Evolutionary conservation across 2,113 vertebrate genomes (phyloP), one percentile per base, ranked within the genome.

Genomic region (Crotalus horridus): DNA sequence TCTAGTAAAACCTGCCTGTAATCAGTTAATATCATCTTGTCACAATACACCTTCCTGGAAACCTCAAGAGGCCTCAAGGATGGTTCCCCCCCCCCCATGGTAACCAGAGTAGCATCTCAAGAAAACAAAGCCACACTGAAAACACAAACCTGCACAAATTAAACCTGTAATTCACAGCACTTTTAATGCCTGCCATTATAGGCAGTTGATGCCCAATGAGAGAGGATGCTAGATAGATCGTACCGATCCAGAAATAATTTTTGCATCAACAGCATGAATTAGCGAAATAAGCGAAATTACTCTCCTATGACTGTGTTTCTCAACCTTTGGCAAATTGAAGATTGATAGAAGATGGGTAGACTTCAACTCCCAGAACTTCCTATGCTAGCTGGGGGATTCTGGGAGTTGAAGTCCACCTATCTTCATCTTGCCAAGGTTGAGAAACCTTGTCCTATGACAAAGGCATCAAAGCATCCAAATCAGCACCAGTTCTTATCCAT

Each of bases 1-100:
- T 91, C 85, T 93, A 90, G 93, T 93, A 93, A 93, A 90, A 93
- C 26, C 61, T 90, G 93, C 88, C 91, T 59, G 56, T 91, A 86
- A 88, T 90, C 93, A 95, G 51, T 53, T 94, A 92, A 89, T 59
- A 26, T 91, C n/a, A 92, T 74, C 91, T 93, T 89, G 64, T 12
- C 46, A 58, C 85, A 90, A n/a, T 11, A 55, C 6, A 61, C 24
- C 8, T n/a, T 51, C 59, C 33, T 4, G 12, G 51, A 56, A 23
- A 17, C 46, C 69, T 26, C 3, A 43, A 88, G 29, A 58, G 33
- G 89, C 91, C 91, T 87, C 91, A 17, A 9, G 43, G 53, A 43
- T 43, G 48, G 53, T 54, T 2, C 2, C 2, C 58, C 1, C 3
- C 61, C 24, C 1, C n/a, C 13, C 33, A 58, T 88, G 15, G 29